A percentile compares a stretch with the other conserved stretches of the same genome.
Conservation (phyloP, 2,113 vertebrate species). For the Urocynchramus pylzowi region DNA sequence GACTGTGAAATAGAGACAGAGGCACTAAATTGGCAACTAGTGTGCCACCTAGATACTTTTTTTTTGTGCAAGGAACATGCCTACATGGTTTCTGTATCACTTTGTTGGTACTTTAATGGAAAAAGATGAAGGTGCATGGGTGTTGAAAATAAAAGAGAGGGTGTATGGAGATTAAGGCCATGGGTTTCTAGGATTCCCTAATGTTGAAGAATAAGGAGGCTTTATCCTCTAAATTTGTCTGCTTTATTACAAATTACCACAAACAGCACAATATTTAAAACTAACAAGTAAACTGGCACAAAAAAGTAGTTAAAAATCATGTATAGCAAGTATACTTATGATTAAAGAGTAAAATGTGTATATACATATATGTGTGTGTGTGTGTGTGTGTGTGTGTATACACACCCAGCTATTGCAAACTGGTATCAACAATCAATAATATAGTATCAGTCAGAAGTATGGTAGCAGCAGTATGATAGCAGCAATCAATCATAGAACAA, state of each 20-base stretch:
- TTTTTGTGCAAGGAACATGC: not conserved
- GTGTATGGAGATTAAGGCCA: not conserved
- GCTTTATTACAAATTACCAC: not conserved
- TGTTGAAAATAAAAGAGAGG: not conserved
- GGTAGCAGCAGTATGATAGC: not conserved
- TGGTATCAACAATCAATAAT: not conserved
- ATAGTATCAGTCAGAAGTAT: not conserved
- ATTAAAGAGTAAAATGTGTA: not conserved
- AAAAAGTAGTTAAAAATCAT: not conserved
- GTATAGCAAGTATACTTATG: not conserved
- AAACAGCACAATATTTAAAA: not conserved
- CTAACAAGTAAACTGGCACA: not conserved
- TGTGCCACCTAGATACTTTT: not conserved
- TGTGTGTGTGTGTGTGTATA: too few relatives aligned
- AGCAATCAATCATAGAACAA: not conserved
- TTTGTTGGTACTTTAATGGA: not conserved
- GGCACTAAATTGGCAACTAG: not conserved
- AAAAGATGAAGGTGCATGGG: not conserved
- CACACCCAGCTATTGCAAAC: not conserved
- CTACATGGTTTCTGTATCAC: not conserved
- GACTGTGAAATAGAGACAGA: not conserved
- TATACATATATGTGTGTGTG: too few relatives aligned
- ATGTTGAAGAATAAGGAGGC: not conserved
- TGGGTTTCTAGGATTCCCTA: not conserved
- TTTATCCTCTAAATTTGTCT: not conserved